Evolutionary conservation across 1,140 invertebrate genomes (phyloP).

Genomic region (Philotrypesis tridentata): DNA sequence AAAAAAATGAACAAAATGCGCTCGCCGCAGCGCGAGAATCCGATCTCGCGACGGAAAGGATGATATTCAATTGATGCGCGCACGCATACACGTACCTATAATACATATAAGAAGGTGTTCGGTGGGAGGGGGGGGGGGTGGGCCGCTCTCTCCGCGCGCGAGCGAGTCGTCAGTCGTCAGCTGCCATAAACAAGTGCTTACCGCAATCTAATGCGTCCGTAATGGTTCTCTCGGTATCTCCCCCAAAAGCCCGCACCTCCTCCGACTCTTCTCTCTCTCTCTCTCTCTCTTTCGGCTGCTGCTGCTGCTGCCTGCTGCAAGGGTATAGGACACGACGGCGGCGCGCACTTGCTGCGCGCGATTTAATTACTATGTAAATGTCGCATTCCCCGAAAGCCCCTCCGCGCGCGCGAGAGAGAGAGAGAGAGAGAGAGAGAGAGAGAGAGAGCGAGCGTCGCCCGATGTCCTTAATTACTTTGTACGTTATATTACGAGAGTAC

Average conservation of each 20-base stretch:
- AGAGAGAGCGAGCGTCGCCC: slow-evolving; percentile 68
- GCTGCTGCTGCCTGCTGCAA: too few relatives aligned
- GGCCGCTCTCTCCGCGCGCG: too few relatives aligned
- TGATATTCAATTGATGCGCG: background rate
- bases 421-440: too few relatives aligned
- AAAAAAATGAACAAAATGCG: too few relatives aligned
- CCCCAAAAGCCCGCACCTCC: background rate
- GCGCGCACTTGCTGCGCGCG: slow-evolving; percentile 69
- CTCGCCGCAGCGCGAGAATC: too few relatives aligned
- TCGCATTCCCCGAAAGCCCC: slow-evolving; percentile 66
- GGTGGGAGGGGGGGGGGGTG: slow-evolving; percentile 9
- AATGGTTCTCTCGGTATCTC: slow-evolving; percentile 66
- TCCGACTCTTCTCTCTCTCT: background rate
- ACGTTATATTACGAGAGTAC: slow-evolving; percentile 71
- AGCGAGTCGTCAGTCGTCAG: slow-evolving; percentile 46
- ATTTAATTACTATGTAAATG: slow-evolving; percentile 76
- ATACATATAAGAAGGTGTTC: background rate
- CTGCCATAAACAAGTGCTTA: slow-evolving; percentile 75
- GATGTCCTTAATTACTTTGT: slow-evolving; percentile 75
- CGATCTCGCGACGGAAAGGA: too few relatives aligned
- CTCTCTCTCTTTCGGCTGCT: too few relatives aligned
- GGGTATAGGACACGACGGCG: background rate
- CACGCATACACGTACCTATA: too few relatives aligned
- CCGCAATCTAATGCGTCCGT: slow-evolving; percentile 74
- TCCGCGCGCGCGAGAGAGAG: slow-evolving; percentile 30